These are phyloP conservation scores for Azorinus chamasolen DNA, from an alignment of 2,888 invertebrate species.

Conservation along the genomic window DNA sequence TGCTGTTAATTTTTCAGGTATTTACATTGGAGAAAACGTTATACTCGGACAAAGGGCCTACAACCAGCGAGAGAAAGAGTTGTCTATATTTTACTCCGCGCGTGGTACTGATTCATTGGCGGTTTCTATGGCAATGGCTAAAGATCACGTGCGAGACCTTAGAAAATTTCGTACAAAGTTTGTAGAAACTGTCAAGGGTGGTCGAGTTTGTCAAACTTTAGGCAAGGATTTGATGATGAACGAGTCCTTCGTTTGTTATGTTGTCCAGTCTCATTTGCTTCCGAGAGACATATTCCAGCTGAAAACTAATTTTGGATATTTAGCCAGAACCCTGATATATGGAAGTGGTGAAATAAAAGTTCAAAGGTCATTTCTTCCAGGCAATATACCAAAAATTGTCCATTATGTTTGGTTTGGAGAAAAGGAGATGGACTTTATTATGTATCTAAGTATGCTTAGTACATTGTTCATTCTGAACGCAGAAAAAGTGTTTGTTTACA, in stretches of 20 bases:
- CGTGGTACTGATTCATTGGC: slow-evolving; percentile 8
- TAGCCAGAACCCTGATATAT: slow-evolving; percentile 71
- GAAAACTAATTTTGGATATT: slow-evolving; percentile 66
- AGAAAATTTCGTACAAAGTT: slow-evolving; percentile 18
- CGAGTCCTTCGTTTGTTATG: slow-evolving; percentile 2
- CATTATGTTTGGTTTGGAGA: slow-evolving; percentile 83
- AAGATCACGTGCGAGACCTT: slow-evolving; percentile 34
- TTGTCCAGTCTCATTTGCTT: slow-evolving; percentile 47
- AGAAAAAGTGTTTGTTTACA: slow-evolving; percentile 81
- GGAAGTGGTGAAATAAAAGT: slow-evolving; percentile 63
- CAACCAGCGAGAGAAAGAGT: slow-evolving; percentile 23
- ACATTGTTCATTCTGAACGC: slow-evolving; percentile 78
- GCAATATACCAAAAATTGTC: slow-evolving; percentile 80
- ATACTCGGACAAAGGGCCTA: slow-evolving; percentile 29
- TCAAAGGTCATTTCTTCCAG: slow-evolving; percentile 48
- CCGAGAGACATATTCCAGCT: slow-evolving; percentile 75
- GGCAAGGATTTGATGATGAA: slow-evolving; percentile 4
- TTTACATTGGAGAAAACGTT: slow-evolving; percentile 75
- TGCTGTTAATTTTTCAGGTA: slow-evolving; percentile 52
- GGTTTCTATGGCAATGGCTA: slow-evolving; percentile 53
- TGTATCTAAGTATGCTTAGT: slow-evolving; percentile 82
- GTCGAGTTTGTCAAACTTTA: slow-evolving; percentile 18
- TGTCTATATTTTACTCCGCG: slow-evolving; percentile 41
- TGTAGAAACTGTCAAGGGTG: not conserved
- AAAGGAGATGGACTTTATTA: slow-evolving; percentile 77